Evolutionary conservation across 2,888 invertebrate species (phyloP), one percentile per base, ranked within the genome.

Genomic region (Stratiomys singularior): DNA sequence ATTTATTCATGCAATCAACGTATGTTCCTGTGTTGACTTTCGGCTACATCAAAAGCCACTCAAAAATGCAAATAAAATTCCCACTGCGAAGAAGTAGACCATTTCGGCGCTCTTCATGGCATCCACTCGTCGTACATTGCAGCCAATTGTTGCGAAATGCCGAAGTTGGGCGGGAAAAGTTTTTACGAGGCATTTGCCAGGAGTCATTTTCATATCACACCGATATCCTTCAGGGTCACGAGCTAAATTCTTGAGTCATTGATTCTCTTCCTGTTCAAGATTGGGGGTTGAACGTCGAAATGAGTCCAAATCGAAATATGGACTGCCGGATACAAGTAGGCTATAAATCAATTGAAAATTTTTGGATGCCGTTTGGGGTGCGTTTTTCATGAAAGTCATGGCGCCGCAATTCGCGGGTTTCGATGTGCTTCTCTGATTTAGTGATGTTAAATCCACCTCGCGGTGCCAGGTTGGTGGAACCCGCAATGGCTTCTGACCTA

Each of bases 1-100:
- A 60, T 60, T 60, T 60, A 60, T 60, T 60, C 25, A 60, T 25
- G 25, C 60, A 60, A 60, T 60, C 60, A 60, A 60, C 60, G 27
- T 25, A n/a, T 56, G 25, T 7, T 60, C 25, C 25, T 25, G 60
- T 60, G 60, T 25, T 25, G 60, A 60, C 25, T 60, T 60, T 60
- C 60, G 60, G 60, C 25, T 25, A 60, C 60, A 60, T 60, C 25
- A 25, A 60, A 60, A 60, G 25, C 60, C 60, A 60, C 60, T 60
- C 60, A 60, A 60, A 56, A 60, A 60, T 25, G 60, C 9, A 25
- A 60, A 60, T 60, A 25, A 60, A 60, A 25, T 60, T 25, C n/a
- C 4, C 25, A 23, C 21, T 4, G 25, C 60, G 9, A 60, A 25
- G n/a, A 21, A 25, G 60, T 5, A n/a, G 21, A 60, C 11, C 60